These are phyloP conservation scores for Pogonophryne albipinna DNA, from an alignment of 2,797 vertebrate genomes.

Conservation along the genomic window DNA sequence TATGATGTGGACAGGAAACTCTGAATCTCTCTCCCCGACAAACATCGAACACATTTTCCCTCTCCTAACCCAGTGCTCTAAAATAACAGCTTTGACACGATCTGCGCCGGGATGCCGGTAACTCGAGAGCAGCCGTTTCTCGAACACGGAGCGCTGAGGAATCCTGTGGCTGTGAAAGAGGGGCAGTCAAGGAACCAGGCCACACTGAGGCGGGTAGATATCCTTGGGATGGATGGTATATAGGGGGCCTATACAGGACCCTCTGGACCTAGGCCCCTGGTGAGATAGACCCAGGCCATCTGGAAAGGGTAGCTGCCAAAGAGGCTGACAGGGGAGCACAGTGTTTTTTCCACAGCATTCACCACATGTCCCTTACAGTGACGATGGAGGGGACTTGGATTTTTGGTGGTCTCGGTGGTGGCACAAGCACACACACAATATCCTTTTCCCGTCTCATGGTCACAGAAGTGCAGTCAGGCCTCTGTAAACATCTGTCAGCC, in stretches of 20 bases:
- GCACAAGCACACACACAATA: slow-evolving; percentile 27
- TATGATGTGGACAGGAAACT: slow-evolving; percentile 76
- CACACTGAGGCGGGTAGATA: slow-evolving; percentile 42
- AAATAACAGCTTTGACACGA: slow-evolving; percentile 83
- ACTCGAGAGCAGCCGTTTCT: slow-evolving; percentile 71
- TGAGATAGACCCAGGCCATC: slow-evolving; percentile 61
- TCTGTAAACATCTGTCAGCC: slow-evolving; percentile 86
- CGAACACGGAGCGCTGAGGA: slow-evolving; percentile 51
- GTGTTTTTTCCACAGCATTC: slow-evolving; percentile 63
- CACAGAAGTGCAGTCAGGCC: slow-evolving; percentile 69
- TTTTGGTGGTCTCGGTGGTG: slow-evolving; percentile 11
- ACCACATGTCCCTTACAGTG: slow-evolving; percentile 40
- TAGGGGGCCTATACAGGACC: slow-evolving; percentile 53
- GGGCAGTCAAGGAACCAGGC: slow-evolving; percentile 63
- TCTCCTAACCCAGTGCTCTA: slow-evolving; percentile 68
- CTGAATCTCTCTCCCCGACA: slow-evolving; percentile 71
- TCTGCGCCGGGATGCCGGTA: slow-evolving; percentile 62
- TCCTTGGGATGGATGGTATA: slow-evolving; percentile 37
- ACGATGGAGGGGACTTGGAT: not conserved
- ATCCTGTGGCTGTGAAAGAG: slow-evolving; percentile 72
- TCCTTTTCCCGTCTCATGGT: slow-evolving; percentile 50
- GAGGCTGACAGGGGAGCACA: slow-evolving; percentile 52
- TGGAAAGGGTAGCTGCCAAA: slow-evolving; percentile 47
- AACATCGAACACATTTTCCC: slow-evolving; percentile 66
- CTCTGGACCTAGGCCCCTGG: slow-evolving; percentile 34